Evolutionary conservation across 2,113 vertebrate genomes (phyloP), one percentile per base, ranked within the genome.

Genomic region (Tylochromis polylepis): DNA sequence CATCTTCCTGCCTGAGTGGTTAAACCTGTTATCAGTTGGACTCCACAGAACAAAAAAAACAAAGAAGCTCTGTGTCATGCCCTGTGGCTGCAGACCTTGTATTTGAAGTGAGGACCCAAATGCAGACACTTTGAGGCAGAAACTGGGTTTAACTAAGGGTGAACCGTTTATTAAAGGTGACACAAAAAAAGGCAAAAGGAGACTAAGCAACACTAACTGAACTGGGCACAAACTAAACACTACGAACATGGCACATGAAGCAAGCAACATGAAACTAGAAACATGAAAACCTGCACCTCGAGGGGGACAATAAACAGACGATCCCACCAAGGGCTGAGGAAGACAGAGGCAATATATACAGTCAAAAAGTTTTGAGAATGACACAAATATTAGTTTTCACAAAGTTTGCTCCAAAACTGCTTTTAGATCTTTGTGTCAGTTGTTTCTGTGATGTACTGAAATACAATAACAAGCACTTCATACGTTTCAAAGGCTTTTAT

Each of bases 151-250:
- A 57, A 24, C 55, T 24, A 2, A 4, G 55, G 22, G 11, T 24
- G 22, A 3, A 57, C 56, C 7, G 22, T 57, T 57, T 27, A 0
- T 57, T 57, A 0, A 59, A 16, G 57, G 57, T 0, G 2, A 3
- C 57, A 16, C 1, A 16, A 14, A 59, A 8, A 18, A 59, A 31
- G 8, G 27, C 57, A 31, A 59, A 58, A 59, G 31, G 8, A 31
- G 0, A 59, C 29, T 0, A 31, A 59, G 57, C 57, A 59, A 59
- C 57, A 16, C 57, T 6, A 34, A 34, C 31, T 34, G 5, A 31
- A 31, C 31, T 16, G 57, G 57, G 7, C 57, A 59, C 57, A 0
- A 59, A 29, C 0, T 59, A 29, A 59, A 59, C 27, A 16, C 57
- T 29, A 5, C 16, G 14, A 58, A 58, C 24, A 2, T 29, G 24